These are phyloP conservation scores for Myathropa florea DNA, from an alignment of 2,888 invertebrate species.

Conservation along the genomic window DNA sequence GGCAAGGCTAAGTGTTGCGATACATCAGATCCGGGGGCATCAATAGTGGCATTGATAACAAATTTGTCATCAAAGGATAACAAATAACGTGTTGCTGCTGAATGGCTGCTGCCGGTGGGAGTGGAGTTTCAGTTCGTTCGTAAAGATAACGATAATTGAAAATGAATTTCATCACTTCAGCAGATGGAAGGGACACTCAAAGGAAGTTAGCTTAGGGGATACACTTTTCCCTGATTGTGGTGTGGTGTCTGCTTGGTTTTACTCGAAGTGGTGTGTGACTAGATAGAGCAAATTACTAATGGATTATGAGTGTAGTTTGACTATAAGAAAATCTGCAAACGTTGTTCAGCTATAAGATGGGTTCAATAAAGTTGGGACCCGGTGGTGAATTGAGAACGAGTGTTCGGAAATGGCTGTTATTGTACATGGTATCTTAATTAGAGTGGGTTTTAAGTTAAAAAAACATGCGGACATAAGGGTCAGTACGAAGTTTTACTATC, in stretches of 20 bases:
- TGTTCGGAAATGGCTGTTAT: too few relatives aligned
- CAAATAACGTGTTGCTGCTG: slow-evolving; percentile 16
- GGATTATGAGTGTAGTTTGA: too few relatives aligned
- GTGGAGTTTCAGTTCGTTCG: neutral
- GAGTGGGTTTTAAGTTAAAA: too few relatives aligned
- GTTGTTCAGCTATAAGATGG: too few relatives aligned
- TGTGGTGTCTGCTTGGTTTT: neutral
- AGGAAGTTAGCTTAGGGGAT: neutral
- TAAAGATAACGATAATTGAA: slow-evolving; percentile 27
- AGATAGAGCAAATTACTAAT: too few relatives aligned
- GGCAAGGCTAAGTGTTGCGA: slow-evolving; percentile 6
- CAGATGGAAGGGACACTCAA: slow-evolving; percentile 1
- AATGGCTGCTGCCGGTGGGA: neutral
- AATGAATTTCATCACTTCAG: slow-evolving; percentile 8
- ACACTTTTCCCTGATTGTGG: neutral
- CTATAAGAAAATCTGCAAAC: too few relatives aligned
- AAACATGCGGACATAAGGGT: too few relatives aligned
- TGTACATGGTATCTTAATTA: too few relatives aligned
- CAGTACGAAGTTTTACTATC: too few relatives aligned
- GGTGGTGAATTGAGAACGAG: too few relatives aligned
- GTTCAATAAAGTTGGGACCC: too few relatives aligned
- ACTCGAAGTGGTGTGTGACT: too few relatives aligned
- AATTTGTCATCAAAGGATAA: slow-evolving; percentile 36
- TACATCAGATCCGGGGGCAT: neutral
- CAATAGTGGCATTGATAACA: slow-evolving; percentile 30